Base-by-base conservation (phyloP, 1,140 invertebrate genomes). In the Tenebrio molitor region DNA sequence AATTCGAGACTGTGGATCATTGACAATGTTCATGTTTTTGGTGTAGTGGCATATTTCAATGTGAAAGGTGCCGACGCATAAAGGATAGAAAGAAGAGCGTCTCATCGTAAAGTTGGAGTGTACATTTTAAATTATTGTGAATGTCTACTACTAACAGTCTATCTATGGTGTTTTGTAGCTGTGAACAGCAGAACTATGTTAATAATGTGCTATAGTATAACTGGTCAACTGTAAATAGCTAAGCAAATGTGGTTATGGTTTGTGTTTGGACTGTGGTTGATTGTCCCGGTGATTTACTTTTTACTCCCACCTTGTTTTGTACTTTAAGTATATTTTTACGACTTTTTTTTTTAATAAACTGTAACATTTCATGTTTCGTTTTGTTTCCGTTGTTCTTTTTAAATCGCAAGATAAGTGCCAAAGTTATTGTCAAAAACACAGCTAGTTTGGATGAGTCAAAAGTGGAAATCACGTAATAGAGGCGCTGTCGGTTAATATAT, bases 1-100 rank as follows among this genome's bases (percentile, higher is more conserved):
- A 39, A 39, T 39, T 12, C 2, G 16, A 46, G 1, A 53, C 17
- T 53, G 50, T 58, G 23, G 15, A 39, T 64, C 7, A 64, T 64
- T 34, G 25, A 64, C 17, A 1, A 64, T 39, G 6, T 64, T 64
- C n/a, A 17, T 21, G 8, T 65, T 42, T 44, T 66, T 69, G 67
- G 67, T 69, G 67, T 69, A 69, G 67, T 53, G 67, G 67, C 42
- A 69, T 53, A 80, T 36, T 39, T 80, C 10, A 69, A 82, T 44
- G 79, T 78, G 5, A 85, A 86, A 70, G 85, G 83, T 74, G 78
- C 82, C 10, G 84, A 85, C 69, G 74, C 83, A 8, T 77, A 84
- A 29, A 64, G 82, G 80, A 1, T n/a, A n/a, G n/a, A n/a, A 75
- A 85, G 74, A 79, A 82, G 17, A 82, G 83, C 33, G 72, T 66